Conservation (phyloP, 2,113 vertebrate genomes). For the Nycticorax nycticorax region DNA sequence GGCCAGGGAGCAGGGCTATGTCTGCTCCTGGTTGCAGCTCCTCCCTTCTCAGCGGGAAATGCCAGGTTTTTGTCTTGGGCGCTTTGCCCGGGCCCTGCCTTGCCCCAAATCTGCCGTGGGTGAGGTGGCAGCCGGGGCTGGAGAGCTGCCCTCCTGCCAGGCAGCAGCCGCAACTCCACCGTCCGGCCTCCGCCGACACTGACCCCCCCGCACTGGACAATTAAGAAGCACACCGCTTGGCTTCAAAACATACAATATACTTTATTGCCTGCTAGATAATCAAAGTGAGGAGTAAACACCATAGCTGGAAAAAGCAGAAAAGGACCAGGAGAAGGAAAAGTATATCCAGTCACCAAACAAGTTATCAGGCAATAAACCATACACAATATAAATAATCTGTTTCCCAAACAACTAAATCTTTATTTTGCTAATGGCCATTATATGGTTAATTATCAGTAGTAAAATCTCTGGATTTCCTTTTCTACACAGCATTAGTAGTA, state of each 20-base stretch:
- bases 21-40: not conserved
- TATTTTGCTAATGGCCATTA: constrained; percentile 65
- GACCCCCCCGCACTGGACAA: not conserved
- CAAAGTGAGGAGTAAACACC: constrained; percentile 70
- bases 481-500: constrained; percentile 65
- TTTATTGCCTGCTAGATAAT: constrained; percentile 76
- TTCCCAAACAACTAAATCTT: constrained; percentile 71
- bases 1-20: not conserved
- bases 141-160: not conserved
- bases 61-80: not conserved
- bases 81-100: not conserved
- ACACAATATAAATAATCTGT: constrained; percentile 75
- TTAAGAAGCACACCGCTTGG: constrained; percentile 40
- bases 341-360: constrained; percentile 77
- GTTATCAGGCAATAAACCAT: constrained; percentile 75
- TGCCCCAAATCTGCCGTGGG: not conserved
- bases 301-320: constrained; percentile 74
- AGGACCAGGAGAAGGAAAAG: constrained; percentile 65
- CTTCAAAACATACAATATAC: constrained; percentile 74
- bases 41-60: not conserved
- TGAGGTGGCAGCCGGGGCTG: not conserved
- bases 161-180: not conserved
- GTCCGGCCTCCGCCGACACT: rapidly evolving
- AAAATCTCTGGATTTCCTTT: constrained; percentile 72
- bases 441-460: constrained; percentile 72